These are phyloP conservation scores for Diarsia dahlii DNA, from an alignment of 2,888 invertebrate species.

Conservation along the genomic window DNA sequence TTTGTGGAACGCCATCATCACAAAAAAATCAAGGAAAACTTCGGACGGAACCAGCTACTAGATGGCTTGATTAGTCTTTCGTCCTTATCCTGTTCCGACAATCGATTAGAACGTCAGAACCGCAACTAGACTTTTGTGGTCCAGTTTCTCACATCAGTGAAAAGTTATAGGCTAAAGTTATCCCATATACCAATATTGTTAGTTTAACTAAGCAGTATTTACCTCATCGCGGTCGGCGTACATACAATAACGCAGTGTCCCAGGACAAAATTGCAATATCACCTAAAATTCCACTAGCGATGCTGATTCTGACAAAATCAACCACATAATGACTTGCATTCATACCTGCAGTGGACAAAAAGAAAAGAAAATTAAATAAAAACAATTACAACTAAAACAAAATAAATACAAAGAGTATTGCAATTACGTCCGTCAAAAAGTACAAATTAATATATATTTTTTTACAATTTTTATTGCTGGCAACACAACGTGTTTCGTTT, in stretches of 20 bases:
- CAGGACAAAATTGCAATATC: conserved; percentile 82
- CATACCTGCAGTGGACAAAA: conserved; percentile 86
- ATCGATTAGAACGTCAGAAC: no score
- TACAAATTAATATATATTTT: conserved; percentile 52
- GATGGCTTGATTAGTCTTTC: no score
- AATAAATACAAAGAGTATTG: conserved; percentile 64
- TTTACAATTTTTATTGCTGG: conserved; percentile 61
- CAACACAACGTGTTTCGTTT: conserved; percentile 51
- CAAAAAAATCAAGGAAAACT: no score
- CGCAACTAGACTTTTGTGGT: neutral
- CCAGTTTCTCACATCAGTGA: neutral
- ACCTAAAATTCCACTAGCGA: conserved; percentile 75
- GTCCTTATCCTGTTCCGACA: no score
- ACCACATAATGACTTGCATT: conserved; percentile 89
- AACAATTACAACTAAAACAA: conserved; percentile 54
- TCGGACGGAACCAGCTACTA: no score
- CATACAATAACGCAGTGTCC: conserved; percentile 56
- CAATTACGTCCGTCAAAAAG: conserved; percentile 70
- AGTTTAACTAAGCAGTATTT: conserved; percentile 66
- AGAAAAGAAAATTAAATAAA: conserved; percentile 69
- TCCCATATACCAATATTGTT: conserved; percentile 33
- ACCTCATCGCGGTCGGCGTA: conserved; percentile 56
- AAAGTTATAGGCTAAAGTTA: neutral
- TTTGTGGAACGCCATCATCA: no score
- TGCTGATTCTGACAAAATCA: conserved; percentile 76